These are phyloP conservation scores for Cryptocheilus praepositus DNA, from an alignment of 2,888 invertebrate species.

Conservation along the genomic window DNA sequence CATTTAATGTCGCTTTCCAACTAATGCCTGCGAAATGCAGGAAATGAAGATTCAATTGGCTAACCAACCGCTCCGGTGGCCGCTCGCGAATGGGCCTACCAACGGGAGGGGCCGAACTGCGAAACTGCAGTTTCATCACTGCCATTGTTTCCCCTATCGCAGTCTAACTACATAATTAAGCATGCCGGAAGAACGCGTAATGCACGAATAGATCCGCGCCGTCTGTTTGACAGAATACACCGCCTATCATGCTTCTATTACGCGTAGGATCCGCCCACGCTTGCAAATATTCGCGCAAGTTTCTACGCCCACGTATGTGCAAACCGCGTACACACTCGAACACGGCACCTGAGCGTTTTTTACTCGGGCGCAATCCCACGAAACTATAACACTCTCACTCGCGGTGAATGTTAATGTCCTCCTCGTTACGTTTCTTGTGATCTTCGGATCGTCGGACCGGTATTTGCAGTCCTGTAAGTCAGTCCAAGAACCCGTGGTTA, in stretches of 20 bases:
- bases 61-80: too few relatives aligned
- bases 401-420: slow-evolving; percentile 35
- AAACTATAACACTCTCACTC: not conserved
- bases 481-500: too few relatives aligned
- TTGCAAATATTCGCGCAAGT: slow-evolving; percentile 30
- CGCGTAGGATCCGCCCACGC: slow-evolving; percentile 30
- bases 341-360: not conserved
- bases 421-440: slow-evolving; percentile 59
- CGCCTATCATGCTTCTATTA: slow-evolving; percentile 35
- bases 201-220: slow-evolving; percentile 34
- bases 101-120: too few relatives aligned
- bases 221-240: slow-evolving; percentile 29
- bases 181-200: slow-evolving; percentile 36
- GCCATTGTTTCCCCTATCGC: slow-evolving; percentile 30
- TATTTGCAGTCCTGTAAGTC: too few relatives aligned
- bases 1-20: slow-evolving; percentile 26
- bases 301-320: slow-evolving; percentile 9
- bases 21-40: slow-evolving; percentile 9
- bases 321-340: slow-evolving; percentile 23
- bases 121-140: slow-evolving; percentile 25
- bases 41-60: too few relatives aligned
- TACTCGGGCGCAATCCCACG: too few relatives aligned
- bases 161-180: slow-evolving; percentile 35
- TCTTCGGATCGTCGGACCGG: slow-evolving; percentile 28
- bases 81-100: too few relatives aligned